Percentiles rank a stretch among this genome's conserved stretches.
Conservation (phyloP, 1,140 invertebrate genomes). For the Agraylea sexmaculata region DNA sequence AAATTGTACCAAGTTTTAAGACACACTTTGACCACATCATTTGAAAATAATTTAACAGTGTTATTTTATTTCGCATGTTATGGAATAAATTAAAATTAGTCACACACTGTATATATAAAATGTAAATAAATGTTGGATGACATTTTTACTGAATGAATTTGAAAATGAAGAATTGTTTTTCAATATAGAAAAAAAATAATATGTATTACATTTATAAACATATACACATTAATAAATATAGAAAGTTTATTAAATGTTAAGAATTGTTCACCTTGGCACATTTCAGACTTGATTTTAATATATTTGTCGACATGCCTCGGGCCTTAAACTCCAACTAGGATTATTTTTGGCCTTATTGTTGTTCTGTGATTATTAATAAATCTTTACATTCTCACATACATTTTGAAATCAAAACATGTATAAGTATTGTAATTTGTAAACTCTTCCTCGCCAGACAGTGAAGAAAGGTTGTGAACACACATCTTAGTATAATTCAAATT, state of each 20-base stretch:
- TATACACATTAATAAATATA: background rate
- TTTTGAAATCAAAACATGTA: conserved; percentile 6
- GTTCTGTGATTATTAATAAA: conserved; percentile 20
- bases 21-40: no score
- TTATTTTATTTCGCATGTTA: no score
- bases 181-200: no score
- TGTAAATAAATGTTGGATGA: no score
- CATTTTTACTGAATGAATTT: no score
- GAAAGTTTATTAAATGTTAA: background rate
- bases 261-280: background rate
- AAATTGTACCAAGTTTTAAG: no score
- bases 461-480: background rate
- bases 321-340: conserved; percentile 8
- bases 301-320: conserved; percentile 1
- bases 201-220: no score
- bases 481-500: background rate
- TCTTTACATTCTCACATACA: no score
- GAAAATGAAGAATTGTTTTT: no score
- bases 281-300: background rate
- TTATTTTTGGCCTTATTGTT: conserved; percentile 17
- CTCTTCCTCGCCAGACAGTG: background rate
- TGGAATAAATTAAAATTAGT: no score
- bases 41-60: no score
- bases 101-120: no score
- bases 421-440: conserved; percentile 2